Evolutionary conservation across 1,140 invertebrate genomes (phyloP), one percentile per base, ranked within the genome.

Genomic region (Cephus cinctus): DNA sequence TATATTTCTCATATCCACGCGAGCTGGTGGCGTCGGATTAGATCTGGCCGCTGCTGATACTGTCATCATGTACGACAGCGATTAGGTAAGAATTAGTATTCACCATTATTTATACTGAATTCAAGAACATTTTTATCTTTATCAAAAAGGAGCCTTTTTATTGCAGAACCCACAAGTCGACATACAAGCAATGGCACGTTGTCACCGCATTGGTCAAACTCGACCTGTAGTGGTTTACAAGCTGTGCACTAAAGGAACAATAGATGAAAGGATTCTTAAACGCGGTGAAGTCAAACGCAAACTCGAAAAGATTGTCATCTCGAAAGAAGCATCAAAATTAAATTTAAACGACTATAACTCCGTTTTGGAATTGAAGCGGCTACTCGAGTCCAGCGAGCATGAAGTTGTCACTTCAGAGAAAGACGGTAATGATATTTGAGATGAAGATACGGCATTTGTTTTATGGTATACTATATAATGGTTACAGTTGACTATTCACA

Each of bases 191-290:
- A 84, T 89, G 76, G 87, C 89, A 60, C 75, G 88, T 20, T 88
- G 86, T 61, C 88, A 92, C 60, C 73, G 89, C 39, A 89, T 91
- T 50, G 88, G 88, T 0, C 89, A 92, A 75, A 85, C 77, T 0
- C 81, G 79, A 56, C 86, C 88, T 5, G 87, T 91, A 6, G 69
- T 88, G 27, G 71, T 86, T 2, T 89, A 88, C 50, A 77, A 80
- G n/a, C 66, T 90, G 1, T 80, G 87, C 14, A 81, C 83, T 0
- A 80, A 79, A 47, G 81, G 82, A 46, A 89, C 88, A 0, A 73
- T 89, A 22, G 89, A 90, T 64, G 84, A 90, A 66, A 66, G 66
- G 40, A 84, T 91, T 40, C 72, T 89, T 0, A 76, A 78, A n/a
- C 62, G 80, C 15, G 84, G 84, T 5, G 73, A 79, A 4, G 76